Base-by-base conservation (phyloP, 2,113 vertebrate genomes). In the Terrapene triunguis region DNA sequence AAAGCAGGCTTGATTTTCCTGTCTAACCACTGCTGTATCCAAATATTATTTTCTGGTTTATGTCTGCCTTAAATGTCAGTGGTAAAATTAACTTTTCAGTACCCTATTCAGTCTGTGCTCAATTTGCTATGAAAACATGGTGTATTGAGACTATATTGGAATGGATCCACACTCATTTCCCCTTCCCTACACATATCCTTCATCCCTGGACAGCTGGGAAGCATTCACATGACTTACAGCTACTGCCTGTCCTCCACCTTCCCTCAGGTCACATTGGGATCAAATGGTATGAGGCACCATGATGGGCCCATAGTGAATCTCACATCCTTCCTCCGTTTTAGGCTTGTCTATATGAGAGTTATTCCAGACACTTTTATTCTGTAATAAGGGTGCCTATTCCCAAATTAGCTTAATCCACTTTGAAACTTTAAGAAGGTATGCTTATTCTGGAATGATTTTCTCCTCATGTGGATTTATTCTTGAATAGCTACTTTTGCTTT, bases 1-100 rank as follows among this genome's bases (percentile, higher is more conserved):
- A 89, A 78, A 91, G 27, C 78, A 6, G 1, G 53, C 91, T 74
- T 82, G 92, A 92, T 81, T 94, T 95, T 94, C 88, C 85, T 72
- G 78, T 85, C 53, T 80, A 62, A 85, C 80, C 69, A 17, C 51
- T n/a, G 65, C 42, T 85, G 85, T 80, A 76, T 72, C 54, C 88
- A 62, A 78, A 25, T 24, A 42, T n/a, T 88, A 62, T 84, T 92
- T 84, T 48, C 80, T 25, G 57, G 80, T 54, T 84, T 84, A 7
- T 44, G 76, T 42, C 76, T 81, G 80, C 82, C 62, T 53, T 80
- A 89, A 3, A 82, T 89, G 65, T 65, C 74, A 13, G 80, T 53
- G 12, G 42, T 2, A 25, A 87, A 35, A 89, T 84, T 72, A 87
- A 76, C 24, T 87, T 51, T 90, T 93, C n/a, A 21, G 47, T 53